Percentiles rank a stretch among this genome's conserved stretches.
phyloP scores from a whole-genome alignment of 2,797 vertebrate genomes.

The Acipenser oxyrinchus region DNA sequence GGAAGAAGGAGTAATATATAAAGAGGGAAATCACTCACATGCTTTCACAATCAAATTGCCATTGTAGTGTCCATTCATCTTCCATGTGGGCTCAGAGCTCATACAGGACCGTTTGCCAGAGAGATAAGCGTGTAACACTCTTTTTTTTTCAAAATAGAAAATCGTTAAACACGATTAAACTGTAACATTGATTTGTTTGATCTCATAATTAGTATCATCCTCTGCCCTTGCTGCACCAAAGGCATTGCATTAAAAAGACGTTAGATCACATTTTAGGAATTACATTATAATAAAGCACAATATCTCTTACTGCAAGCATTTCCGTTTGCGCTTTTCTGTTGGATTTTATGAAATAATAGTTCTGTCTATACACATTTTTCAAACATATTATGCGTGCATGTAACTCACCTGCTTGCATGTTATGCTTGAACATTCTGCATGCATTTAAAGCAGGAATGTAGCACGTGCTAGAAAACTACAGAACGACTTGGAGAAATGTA shows the following conservation, averaged over 20 bases:
- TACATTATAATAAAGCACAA: conserved; percentile 11
- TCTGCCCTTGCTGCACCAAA: conserved; percentile 11
- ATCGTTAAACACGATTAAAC: conserved; percentile 36
- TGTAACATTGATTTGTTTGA: conserved; percentile 21
- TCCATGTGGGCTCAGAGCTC: conserved; percentile 11
- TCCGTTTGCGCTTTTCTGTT: too few relatives aligned
- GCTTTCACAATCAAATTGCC: conserved; percentile 34
- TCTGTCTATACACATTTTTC: too few relatives aligned
- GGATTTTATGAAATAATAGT: too few relatives aligned
- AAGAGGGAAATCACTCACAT: conserved; percentile 34
- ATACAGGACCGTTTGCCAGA: conserved; percentile 22
- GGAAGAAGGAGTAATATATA: conserved; percentile 29
- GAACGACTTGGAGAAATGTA: too few relatives aligned
- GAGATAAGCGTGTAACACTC: conserved; percentile 29
- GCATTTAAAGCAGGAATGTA: too few relatives aligned
- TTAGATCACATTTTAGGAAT: conserved; percentile 19
- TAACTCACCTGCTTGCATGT: too few relatives aligned
- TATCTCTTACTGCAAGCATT: too few relatives aligned
- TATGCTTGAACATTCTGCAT: too few relatives aligned
- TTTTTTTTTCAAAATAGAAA: conserved; percentile 12
- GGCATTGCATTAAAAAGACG: conserved; percentile 31
- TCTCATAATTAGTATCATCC: conserved; percentile 22
- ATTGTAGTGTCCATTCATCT: conserved; percentile 33
- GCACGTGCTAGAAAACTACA: too few relatives aligned
- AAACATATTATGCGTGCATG: too few relatives aligned